A percentile compares a stretch with the other conserved stretches of the same genome.
phyloP scores from a whole-genome alignment of 1,140 invertebrate species.

The Micrasema minimum region DNA sequence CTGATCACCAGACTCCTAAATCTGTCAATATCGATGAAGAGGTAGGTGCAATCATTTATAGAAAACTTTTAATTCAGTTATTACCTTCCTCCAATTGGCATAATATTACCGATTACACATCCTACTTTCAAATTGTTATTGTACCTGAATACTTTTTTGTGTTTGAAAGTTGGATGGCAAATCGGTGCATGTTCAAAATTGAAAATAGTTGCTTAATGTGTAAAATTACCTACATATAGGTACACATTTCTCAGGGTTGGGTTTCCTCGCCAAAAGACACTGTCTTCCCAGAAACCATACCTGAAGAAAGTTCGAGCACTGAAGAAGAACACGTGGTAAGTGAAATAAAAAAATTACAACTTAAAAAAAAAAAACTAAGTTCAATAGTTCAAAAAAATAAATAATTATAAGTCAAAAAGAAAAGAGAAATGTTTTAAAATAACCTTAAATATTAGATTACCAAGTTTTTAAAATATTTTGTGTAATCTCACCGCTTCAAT shows the following conservation, averaged over 20 bases:
- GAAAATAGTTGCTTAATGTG: slow-evolving; percentile 14
- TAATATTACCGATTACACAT: not conserved
- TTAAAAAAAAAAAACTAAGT: too few relatives aligned
- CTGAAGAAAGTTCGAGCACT: slow-evolving; percentile 90
- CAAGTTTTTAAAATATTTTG: not conserved
- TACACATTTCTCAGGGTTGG: slow-evolving; percentile 67
- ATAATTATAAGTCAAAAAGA: too few relatives aligned
- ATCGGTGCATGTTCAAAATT: not conserved
- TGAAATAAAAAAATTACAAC: too few relatives aligned
- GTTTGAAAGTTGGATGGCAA: not conserved
- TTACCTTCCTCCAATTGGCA: not conserved
- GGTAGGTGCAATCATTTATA: slow-evolving; percentile 56
- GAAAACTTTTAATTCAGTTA: too few relatives aligned
- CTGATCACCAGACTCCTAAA: slow-evolving; percentile 68
- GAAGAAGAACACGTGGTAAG: slow-evolving; percentile 90
- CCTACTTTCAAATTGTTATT: not conserved
- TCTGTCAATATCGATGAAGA: slow-evolving; percentile 70
- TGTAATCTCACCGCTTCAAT: not conserved
- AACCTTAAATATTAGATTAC: too few relatives aligned
- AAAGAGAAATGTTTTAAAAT: too few relatives aligned
- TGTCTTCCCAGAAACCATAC: slow-evolving; percentile 90
- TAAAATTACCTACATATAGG: slow-evolving; percentile 43
- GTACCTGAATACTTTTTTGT: not conserved
- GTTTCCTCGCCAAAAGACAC: slow-evolving; percentile 87
- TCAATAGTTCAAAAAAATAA: too few relatives aligned